Percentiles rank a stretch among this genome's conserved stretches.
Evolutionary conservation across 2,797 vertebrate species (phyloP).

Genomic region (Xenopus petersii): DNA sequence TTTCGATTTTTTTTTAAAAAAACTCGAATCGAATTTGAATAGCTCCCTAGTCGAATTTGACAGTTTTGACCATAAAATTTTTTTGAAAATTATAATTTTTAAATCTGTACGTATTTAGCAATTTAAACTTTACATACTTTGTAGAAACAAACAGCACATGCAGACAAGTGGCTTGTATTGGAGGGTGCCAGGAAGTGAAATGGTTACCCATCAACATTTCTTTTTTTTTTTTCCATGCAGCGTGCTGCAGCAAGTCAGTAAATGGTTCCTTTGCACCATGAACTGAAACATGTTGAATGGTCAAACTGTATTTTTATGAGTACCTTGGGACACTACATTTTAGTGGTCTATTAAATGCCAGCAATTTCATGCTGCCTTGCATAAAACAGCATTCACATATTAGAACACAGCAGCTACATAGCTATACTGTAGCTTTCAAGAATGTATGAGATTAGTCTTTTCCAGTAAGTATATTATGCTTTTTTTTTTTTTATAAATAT

Average conservation of each 20-base stretch:
- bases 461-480: slow-evolving; percentile 55
- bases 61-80: too few species aligned
- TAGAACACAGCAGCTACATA: slow-evolving; percentile 66
- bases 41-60: too few species aligned
- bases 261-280: slow-evolving; percentile 70
- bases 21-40: too few species aligned
- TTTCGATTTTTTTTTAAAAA: too few species aligned
- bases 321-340: slow-evolving; percentile 75
- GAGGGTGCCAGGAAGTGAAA: slow-evolving; percentile 3
- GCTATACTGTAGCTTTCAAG: slow-evolving; percentile 67
- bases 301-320: slow-evolving; percentile 81
- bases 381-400: slow-evolving; percentile 80
- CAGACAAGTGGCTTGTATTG: too few species aligned
- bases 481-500: slow-evolving; percentile 53
- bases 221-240: slow-evolving; percentile 62
- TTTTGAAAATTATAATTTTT: too few species aligned
- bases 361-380: slow-evolving; percentile 79
- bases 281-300: slow-evolving; percentile 78
- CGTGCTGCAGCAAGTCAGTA: slow-evolving; percentile 69
- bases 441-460: slow-evolving; percentile 56
- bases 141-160: too few species aligned
- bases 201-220: slow-evolving; percentile 27
- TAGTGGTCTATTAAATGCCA: slow-evolving; percentile 84
- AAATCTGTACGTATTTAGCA: too few species aligned
- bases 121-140: too few species aligned